Conservation (phyloP, 2,797 vertebrate genomes). For the Macrochelys suwanniensis region DNA sequence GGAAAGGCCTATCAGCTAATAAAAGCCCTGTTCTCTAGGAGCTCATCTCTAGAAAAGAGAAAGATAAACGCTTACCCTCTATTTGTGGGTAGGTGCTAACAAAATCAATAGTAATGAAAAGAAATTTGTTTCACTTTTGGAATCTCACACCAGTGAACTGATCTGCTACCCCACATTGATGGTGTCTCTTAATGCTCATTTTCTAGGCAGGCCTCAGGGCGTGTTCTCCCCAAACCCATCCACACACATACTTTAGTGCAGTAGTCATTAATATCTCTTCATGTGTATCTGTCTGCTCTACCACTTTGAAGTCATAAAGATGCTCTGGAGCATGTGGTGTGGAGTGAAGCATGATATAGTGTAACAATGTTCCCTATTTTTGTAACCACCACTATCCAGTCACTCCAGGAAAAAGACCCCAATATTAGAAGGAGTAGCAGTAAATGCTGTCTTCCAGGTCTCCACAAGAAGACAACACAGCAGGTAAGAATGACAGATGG, state of each 20-base stretch:
- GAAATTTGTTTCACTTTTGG: neutral
- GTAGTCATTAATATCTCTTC: neutral
- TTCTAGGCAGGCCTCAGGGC: neutral
- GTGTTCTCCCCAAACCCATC: no score
- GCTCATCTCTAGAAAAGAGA: neutral
- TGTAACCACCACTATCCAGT: neutral
- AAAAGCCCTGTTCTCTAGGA: neutral
- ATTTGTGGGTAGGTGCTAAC: neutral
- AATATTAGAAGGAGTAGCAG: neutral
- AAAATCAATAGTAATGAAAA: neutral
- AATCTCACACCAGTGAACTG: neutral
- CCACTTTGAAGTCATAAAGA: neutral
- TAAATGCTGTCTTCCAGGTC: neutral
- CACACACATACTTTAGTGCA: neutral
- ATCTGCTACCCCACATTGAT: neutral
- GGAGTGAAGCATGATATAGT: neutral
- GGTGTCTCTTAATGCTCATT: neutral
- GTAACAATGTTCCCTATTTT: neutral
- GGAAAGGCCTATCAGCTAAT: neutral
- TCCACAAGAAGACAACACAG: neutral
- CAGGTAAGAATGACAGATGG: neutral
- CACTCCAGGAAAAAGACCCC: neutral
- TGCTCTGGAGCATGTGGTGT: neutral
- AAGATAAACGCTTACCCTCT: accelerated
- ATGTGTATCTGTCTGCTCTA: neutral